Evolutionary conservation across 1,140 invertebrate genomes (phyloP), one percentile per base, ranked within the genome.

Genomic region (Ceratina calcarata): DNA sequence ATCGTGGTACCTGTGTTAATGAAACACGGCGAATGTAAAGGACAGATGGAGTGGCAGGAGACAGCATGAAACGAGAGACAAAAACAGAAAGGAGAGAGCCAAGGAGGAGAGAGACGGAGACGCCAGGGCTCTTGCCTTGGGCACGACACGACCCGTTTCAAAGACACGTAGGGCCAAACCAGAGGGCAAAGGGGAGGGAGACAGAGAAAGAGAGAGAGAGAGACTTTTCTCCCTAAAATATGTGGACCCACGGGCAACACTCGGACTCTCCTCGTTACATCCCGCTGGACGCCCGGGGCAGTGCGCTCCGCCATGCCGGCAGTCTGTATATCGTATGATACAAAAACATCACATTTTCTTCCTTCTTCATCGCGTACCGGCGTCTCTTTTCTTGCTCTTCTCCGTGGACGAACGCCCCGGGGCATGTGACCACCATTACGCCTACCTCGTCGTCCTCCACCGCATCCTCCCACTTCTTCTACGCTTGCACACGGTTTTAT

Each of bases 271-370:
- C 89, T 91, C 90, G 91, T 91, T 92, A 91, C 91, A 90, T 89
- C 88, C 86, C 86, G 88, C 86, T 80, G 78, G 66, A 84, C 58
- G 88, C 89, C 85, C 51, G 73, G 67, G 87, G 90, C 85, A 84
- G 86, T 79, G 86, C 55, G 81, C 70, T 83, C 80, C 86, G 77
- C 82, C 75, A 74, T 79, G 64, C 87, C 84, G 78, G 71, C 86
- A 81, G 81, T 89, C 84, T 86, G 77, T 91, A 91, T 90, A 91
- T 91, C 89, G 89, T 91, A 92, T 90, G 89, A 91, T 91, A 92
- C 91, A 91, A 92, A 92, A 91, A 92, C 90, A 91, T 91, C 88
- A 86, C 88, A 90, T 91, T 91, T 91, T 92, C 91, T 90, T 90
- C 90, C 87, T 88, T 86, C 86, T 78, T 84, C 75, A 79, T 73